Evolutionary conservation across 2,797 vertebrate genomes (phyloP).

Genomic region (Rhyacichthys aspro): DNA sequence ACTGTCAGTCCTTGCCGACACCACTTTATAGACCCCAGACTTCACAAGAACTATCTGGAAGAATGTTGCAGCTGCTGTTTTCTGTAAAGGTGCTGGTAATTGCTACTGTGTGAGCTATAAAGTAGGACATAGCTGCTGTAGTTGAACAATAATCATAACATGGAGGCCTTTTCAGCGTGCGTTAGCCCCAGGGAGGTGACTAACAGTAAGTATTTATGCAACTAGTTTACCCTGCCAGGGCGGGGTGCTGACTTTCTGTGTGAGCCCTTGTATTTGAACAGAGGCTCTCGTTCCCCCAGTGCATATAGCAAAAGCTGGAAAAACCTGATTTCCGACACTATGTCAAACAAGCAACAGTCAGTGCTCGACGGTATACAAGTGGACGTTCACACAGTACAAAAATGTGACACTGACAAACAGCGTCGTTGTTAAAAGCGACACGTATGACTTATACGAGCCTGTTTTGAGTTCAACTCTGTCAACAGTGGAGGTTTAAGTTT

Average conservation of each 20-base stretch:
- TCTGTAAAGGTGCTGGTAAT: constrained; percentile 5
- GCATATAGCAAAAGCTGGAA: constrained; percentile 48
- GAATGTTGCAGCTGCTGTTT: constrained; percentile 5
- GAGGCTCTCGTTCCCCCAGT: constrained; percentile 16
- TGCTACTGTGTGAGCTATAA: constrained; percentile 10
- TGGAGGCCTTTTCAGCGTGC: constrained; percentile 14
- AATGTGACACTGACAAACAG: constrained; percentile 24
- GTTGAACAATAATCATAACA: constrained; percentile 9
- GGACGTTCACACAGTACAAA: neutral
- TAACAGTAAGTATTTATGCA: constrained; percentile 55
- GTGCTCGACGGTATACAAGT: neutral
- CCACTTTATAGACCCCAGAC: constrained; percentile 10
- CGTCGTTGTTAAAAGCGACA: constrained; percentile 1
- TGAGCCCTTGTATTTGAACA: too few species aligned
- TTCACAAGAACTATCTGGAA: neutral
- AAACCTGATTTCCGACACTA: constrained; percentile 66
- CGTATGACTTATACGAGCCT: constrained; percentile 15
- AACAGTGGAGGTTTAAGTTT: constrained; percentile 40
- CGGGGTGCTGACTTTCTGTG: constrained; percentile 22
- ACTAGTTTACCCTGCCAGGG: constrained; percentile 64
- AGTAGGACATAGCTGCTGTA: neutral
- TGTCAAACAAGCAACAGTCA: constrained; percentile 15
- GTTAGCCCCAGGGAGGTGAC: constrained; percentile 32
- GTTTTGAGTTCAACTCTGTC: constrained; percentile 37
- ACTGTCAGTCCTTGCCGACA: neutral